Base-by-base conservation (phyloP, 2,113 vertebrate species). In the Paratilapia polleni region DNA sequence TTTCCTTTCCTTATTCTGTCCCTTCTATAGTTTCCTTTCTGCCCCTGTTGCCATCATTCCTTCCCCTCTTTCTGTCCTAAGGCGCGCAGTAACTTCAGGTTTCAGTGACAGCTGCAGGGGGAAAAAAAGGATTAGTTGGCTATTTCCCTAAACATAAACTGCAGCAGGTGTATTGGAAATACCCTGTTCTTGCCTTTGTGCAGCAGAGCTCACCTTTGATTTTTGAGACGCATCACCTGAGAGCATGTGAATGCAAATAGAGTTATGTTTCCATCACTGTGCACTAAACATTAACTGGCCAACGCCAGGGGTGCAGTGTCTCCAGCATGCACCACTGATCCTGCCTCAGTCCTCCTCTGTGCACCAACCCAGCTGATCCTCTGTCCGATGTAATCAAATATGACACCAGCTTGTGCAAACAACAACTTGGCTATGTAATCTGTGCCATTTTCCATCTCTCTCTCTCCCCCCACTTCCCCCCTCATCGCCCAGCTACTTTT, bases 101-200 rank as follows among this genome's bases (percentile, higher is more conserved):
- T 94, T 92, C 91, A 94, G 82, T 47, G 68, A 81, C 17, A 88
- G 73, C 77, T 75, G 80, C 83, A 80, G 82, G 82, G 80, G 4
- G 4, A 31, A 31, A 73, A 78, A 70, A 70, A 52, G 77, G 84
- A 94, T 93, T 90, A 79, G 75, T 70, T 61, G 76, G 20, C 63
- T 56, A 66, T 92, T 93, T 93, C 81, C 87, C 49, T 80, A 79
- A 92, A 91, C 88, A 88, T 85, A 87, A 89, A 89, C 61, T 88
- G 85, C 89, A 87, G 89, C 86, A 94, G 87, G 87, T 93, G 93
- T 19, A 84, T 70, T 88, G 89, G 88, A 91, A 93, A 91, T 85
- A 84, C 88, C 90, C 88, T 4, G 12, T 22, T 84, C 31, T 47
- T 78, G n/a, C 59, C 80, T 91, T 86, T 78, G 59, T 82, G 70